Base-by-base conservation (phyloP, 1,140 invertebrate species). In the Sinonovacula constricta region DNA sequence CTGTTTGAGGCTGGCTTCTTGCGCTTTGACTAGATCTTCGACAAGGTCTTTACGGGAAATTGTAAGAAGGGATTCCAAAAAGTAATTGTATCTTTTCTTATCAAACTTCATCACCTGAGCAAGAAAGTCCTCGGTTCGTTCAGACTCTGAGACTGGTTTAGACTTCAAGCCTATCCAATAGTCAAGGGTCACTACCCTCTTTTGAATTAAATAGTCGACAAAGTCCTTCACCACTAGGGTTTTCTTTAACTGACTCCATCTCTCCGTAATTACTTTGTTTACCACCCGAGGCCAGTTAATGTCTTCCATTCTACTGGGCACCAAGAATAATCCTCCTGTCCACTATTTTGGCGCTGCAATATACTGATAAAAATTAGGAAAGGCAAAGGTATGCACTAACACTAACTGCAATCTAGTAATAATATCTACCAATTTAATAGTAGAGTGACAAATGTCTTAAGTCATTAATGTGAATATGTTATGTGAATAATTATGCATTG, bases 81-180 rank as follows among this genome's bases (percentile, higher is more conserved):
- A 78, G 26, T 69, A 30, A 28, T 69, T 51, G 22, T 78, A 78
- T 26, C 54, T 69, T 24, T 78, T 54, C 18, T 62, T 26, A 31
- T 60, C 49, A 51, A 78, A 78, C 39, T 78, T 78, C 65, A 69
- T 62, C 1, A 78, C 75, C 7, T 51, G 18, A 1, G 65, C 33
- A n/a, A 77, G 65, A 33, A 69, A 78, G 36, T 78, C 75, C 56
- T 78, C 75, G 18, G 57, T 78, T 12, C 75, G 30, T 66, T 78
- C 75, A 2, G 75, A 78, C 39, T 78, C 75, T 10, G 75, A 28
- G 15, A 78, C 54, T 33, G 75, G 66, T 69, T 78, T 78, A 26
- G 75, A 59, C n/a, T 70, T 69, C 33, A 78, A 56, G 30, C 75
- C 45, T 66, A 78, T 78, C 75, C 75, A 78, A 59, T 78, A 78